A percentile compares a stretch with the other conserved stretches of the same genome.
Conservation (phyloP, 2,888 invertebrate genomes). For the Dynastes maya region DNA sequence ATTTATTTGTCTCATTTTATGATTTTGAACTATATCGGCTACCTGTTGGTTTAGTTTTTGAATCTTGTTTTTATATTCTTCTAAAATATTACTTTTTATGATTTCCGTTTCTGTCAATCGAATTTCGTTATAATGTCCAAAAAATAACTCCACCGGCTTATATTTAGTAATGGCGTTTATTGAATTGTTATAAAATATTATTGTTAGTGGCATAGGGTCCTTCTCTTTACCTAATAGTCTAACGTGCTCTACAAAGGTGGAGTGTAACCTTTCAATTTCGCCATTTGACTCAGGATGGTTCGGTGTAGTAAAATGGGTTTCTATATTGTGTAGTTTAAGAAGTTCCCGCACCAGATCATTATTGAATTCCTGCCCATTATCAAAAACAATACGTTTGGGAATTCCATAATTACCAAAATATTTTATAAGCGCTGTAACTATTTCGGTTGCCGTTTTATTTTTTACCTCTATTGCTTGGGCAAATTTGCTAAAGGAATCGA, state of each 20-base stretch:
- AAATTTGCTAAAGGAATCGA: background rate
- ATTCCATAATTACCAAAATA: background rate
- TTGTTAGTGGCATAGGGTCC: background rate
- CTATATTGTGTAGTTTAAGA: conserved; percentile 48
- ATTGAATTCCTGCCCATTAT: conserved; percentile 28
- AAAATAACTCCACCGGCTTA: background rate
- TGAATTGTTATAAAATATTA: background rate
- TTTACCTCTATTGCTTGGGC: background rate
- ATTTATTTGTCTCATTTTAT: background rate
- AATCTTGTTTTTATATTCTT: too few species aligned
- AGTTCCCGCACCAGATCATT: conserved; percentile 11
- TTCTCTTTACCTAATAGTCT: background rate
- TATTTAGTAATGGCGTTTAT: background rate
- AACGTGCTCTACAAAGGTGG: background rate
- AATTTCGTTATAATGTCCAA: background rate
- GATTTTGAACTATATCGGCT: too few species aligned
- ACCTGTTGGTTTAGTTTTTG: too few species aligned
- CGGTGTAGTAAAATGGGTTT: conserved; percentile 47
- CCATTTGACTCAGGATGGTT: conserved; percentile 50
- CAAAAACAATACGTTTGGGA: background rate
- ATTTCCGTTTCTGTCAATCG: too few species aligned
- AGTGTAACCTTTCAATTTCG: conserved; percentile 41
- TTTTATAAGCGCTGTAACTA: background rate
- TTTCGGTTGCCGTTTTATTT: background rate
- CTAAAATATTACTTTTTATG: too few species aligned